Conservation (phyloP, 2,113 vertebrate species). For the Poeciliopsis occidentalis region DNA sequence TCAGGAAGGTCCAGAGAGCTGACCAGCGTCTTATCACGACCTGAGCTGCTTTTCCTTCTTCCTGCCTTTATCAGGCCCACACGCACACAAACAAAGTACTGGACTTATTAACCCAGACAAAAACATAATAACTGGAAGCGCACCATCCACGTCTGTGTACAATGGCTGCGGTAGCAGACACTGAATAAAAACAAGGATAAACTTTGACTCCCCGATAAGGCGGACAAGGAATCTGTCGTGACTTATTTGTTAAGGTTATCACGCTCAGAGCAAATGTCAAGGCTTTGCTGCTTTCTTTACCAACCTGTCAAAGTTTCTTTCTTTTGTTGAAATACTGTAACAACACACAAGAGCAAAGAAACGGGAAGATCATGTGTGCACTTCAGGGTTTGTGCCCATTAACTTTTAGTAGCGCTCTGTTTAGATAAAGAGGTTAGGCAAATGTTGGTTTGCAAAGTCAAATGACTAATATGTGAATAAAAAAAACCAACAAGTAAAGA, state of each 20-base stretch:
- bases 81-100: conserved; percentile 51
- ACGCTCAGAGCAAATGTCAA: conserved; percentile 23
- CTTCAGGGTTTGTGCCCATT: background rate
- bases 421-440: background rate
- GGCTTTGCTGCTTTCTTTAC: conserved; percentile 29
- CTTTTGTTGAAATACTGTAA: conserved; percentile 7
- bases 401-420: background rate
- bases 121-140: conserved; percentile 55
- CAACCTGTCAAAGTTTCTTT: conserved; percentile 7
- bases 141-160: conserved; percentile 53
- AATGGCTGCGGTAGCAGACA: conserved; percentile 57
- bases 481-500: background rate
- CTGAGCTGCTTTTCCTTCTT: conserved; percentile 64
- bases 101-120: conserved; percentile 70
- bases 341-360: background rate
- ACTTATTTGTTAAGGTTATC: conserved; percentile 65
- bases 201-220: conserved; percentile 55
- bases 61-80: conserved; percentile 75
- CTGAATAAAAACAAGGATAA: conserved; percentile 70
- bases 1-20: conserved; percentile 14
- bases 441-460: background rate
- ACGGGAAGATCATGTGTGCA: background rate
- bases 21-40: conserved; percentile 58
- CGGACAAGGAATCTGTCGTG: conserved; percentile 40
- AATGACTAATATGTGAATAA: background rate